Conservation (phyloP, 2,888 invertebrate genomes). For the Cyclophora albipunctata region DNA sequence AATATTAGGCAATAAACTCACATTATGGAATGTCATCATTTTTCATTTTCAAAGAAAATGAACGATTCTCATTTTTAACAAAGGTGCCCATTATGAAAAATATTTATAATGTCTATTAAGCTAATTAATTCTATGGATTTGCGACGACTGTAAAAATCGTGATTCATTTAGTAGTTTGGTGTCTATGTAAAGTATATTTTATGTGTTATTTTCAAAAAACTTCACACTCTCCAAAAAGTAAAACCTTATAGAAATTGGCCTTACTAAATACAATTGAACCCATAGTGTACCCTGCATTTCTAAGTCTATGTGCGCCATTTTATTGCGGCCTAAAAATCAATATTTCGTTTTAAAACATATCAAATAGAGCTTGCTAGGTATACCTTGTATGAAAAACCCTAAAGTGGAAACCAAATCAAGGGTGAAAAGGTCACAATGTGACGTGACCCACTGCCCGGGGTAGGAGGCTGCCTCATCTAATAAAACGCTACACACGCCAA, state of each 20-base stretch:
- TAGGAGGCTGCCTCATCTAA: conserved; percentile 44
- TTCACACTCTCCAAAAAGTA: conserved; percentile 55
- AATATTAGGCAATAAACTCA: no score
- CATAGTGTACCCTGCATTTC: conserved; percentile 10
- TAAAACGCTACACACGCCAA: conserved; percentile 41
- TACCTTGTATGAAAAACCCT: conserved; percentile 76
- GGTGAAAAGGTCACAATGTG: conserved; percentile 83
- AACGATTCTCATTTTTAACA: neutral
- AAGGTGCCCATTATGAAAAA: neutral
- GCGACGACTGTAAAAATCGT: conserved; percentile 70
- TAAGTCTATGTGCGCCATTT: conserved; percentile 13
- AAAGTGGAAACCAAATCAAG: conserved; percentile 90
- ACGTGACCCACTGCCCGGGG: conserved; percentile 79
- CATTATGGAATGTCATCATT: conserved; percentile 18
- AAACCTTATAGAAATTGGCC: conserved; percentile 48
- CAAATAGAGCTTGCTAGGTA: conserved; percentile 51
- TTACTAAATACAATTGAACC: conserved; percentile 29
- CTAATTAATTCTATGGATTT: conserved; percentile 56
- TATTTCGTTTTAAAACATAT: conserved; percentile 55
- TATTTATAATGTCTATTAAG: neutral
- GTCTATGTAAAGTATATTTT: conserved; percentile 67
- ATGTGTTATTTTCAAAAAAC: conserved; percentile 43
- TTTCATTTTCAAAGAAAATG: conserved; percentile 2
- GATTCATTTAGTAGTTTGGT: conserved; percentile 70
- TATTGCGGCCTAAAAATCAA: conserved; percentile 22